Evolutionary conservation across 2,797 vertebrate species (phyloP).

Genomic region (Bryconaethiops microstoma): DNA sequence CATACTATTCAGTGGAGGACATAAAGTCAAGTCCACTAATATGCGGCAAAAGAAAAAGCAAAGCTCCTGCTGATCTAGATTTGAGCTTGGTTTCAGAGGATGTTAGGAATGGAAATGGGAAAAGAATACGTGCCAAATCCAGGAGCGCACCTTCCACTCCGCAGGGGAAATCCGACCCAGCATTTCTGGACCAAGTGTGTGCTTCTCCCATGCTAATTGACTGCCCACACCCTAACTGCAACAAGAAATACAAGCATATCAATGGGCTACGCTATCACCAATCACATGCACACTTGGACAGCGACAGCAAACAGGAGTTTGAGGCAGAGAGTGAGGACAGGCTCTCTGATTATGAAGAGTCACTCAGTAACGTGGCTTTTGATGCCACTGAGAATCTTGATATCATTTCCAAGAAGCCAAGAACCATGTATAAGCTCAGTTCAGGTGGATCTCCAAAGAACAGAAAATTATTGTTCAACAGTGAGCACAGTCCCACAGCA

Average conservation of each 20-base stretch:
- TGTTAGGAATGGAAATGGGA: slow-evolving; percentile 85
- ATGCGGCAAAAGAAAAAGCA: slow-evolving; percentile 90
- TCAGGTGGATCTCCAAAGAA: slow-evolving; percentile 89
- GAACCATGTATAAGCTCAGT: slow-evolving; percentile 84
- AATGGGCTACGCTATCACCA: slow-evolving; percentile 97
- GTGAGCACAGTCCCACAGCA: slow-evolving; percentile 78
- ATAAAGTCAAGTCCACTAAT: slow-evolving; percentile 84
- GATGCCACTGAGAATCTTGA: slow-evolving; percentile 86
- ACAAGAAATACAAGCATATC: slow-evolving; percentile 99
- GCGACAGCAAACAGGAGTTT: slow-evolving; percentile 89
- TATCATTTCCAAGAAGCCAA: slow-evolving; percentile 83
- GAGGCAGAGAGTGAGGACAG: slow-evolving; percentile 92
- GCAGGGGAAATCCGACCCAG: slow-evolving; percentile 89
- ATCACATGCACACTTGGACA: slow-evolving; percentile 95
- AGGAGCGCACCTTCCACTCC: slow-evolving; percentile 95
- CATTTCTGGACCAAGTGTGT: slow-evolving; percentile 93
- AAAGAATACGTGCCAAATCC: slow-evolving; percentile 93
- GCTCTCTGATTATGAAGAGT: slow-evolving; percentile 93
- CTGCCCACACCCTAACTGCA: slow-evolving; percentile 98
- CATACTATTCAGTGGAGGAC: slow-evolving; percentile 91
- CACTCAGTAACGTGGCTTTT: slow-evolving; percentile 82
- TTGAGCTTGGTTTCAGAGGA: slow-evolving; percentile 91
- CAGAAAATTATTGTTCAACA: slow-evolving; percentile 85
- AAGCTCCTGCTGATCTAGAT: slow-evolving; percentile 90
- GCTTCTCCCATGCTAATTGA: slow-evolving; percentile 96